These are phyloP conservation scores for Sylvia atricapilla DNA, from an alignment of 2,113 vertebrate species.

Conservation along the genomic window DNA sequence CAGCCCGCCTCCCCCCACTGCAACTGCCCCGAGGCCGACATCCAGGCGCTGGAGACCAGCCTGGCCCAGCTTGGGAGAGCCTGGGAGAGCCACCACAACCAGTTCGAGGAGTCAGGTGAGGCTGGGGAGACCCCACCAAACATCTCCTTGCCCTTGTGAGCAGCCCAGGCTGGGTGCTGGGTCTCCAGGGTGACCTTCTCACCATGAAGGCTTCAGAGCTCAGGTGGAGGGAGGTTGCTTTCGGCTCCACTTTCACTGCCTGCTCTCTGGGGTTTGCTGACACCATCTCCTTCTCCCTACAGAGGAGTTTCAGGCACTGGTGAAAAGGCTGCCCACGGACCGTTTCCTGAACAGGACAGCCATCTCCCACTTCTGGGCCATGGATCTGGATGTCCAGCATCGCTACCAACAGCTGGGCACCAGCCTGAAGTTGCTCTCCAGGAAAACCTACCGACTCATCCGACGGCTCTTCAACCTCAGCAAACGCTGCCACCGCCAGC, in stretches of 20 bases:
- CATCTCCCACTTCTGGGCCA: conserved; percentile 88
- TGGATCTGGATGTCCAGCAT: conserved; percentile 84
- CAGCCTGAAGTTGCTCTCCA: conserved; percentile 80
- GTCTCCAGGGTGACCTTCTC: background rate
- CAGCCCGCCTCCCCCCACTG: conserved; percentile 85
- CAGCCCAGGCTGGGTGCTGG: background rate
- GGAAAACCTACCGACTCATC: conserved; percentile 86
- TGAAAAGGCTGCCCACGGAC: conserved; percentile 87
- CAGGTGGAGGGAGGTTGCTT: background rate
- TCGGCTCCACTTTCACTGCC: fast-evolving
- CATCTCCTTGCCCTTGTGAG: background rate
- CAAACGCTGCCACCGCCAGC: conserved; percentile 91
- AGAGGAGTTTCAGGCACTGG: conserved; percentile 93
- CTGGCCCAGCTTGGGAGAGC: conserved; percentile 83
- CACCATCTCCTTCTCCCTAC: fast-evolving
- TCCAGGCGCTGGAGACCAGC: conserved; percentile 91
- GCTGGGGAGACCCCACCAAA: background rate
- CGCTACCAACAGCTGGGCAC: conserved; percentile 87
- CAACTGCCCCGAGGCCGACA: conserved; percentile 91
- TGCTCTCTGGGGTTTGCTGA: background rate
- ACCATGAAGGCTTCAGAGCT: background rate
- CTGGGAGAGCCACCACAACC: conserved; percentile 83
- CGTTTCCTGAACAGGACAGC: conserved; percentile 88
- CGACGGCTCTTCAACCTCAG: conserved; percentile 93
- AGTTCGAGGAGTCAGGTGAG: conserved; percentile 94